These are phyloP conservation scores for Strix uralensis DNA, from an alignment of 2,113 vertebrate genomes.

Conservation along the genomic window DNA sequence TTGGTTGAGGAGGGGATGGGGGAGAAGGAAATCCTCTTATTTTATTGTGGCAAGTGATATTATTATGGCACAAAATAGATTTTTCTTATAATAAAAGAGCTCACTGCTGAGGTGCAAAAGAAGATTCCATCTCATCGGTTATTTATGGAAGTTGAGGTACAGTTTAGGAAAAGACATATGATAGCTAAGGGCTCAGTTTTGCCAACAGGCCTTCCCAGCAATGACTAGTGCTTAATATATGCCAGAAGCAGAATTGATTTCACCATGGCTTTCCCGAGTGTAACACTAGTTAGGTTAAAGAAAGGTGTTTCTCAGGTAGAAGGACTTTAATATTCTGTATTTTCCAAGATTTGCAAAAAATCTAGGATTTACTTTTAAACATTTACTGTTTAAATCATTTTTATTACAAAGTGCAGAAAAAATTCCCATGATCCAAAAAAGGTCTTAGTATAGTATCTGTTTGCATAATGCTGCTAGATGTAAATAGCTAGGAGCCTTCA, in stretches of 20 bases:
- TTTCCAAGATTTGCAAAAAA: background rate
- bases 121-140: background rate
- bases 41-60: background rate
- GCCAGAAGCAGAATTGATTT: background rate
- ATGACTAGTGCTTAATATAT: background rate
- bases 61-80: background rate
- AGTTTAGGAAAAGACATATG: background rate
- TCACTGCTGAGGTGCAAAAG: background rate
- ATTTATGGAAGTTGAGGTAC: slow-evolving; percentile 5
- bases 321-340: background rate
- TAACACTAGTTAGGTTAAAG: background rate
- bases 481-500: slow-evolving; percentile 8
- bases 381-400: background rate
- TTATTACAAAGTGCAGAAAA: background rate
- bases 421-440: background rate
- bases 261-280: background rate
- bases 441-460: background rate
- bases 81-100: background rate
- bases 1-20: background rate
- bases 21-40: background rate
- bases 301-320: background rate
- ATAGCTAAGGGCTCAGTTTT: background rate
- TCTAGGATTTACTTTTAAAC: background rate
- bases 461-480: background rate
- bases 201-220: background rate